Conservation (phyloP, 2,888 invertebrate genomes). For the Drosophila planitibia region DNA sequence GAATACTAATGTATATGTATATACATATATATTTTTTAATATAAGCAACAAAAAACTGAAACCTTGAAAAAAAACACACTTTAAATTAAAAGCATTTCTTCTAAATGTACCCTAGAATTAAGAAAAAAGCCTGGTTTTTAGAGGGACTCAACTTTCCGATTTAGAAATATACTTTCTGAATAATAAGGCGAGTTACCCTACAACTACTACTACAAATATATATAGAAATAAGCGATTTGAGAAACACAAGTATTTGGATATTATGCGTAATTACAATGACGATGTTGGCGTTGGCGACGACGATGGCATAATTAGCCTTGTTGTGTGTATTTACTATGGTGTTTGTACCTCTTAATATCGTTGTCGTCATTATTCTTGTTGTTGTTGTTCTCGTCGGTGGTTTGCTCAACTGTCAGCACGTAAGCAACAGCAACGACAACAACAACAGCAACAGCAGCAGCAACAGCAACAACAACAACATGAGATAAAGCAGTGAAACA, state of each 20-base stretch:
- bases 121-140: not conserved
- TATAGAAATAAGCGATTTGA: constrained; percentile 19
- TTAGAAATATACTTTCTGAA: not conserved
- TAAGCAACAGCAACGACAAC: constrained; percentile 18
- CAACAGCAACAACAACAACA: constrained; percentile 13
- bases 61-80: not conserved
- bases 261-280: constrained; percentile 71
- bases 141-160: not conserved
- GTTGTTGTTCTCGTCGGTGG: constrained; percentile 32
- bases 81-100: not conserved
- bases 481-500: constrained; percentile 38
- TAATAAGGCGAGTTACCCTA: not conserved
- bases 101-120: not conserved
- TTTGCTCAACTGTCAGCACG: constrained; percentile 45
- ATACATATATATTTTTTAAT: not conserved
- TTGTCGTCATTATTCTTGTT: constrained; percentile 17
- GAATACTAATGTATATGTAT: not conserved
- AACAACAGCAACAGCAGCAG: constrained; percentile 3
- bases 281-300: constrained; percentile 39
- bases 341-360: constrained; percentile 6
- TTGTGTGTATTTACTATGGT: constrained; percentile 51
- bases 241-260: constrained; percentile 40
- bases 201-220: not conserved
- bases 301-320: constrained; percentile 73
- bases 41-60: not conserved